Evolutionary conservation across 2,113 vertebrate genomes (phyloP).

Genomic region (Phaetusa simplex): DNA sequence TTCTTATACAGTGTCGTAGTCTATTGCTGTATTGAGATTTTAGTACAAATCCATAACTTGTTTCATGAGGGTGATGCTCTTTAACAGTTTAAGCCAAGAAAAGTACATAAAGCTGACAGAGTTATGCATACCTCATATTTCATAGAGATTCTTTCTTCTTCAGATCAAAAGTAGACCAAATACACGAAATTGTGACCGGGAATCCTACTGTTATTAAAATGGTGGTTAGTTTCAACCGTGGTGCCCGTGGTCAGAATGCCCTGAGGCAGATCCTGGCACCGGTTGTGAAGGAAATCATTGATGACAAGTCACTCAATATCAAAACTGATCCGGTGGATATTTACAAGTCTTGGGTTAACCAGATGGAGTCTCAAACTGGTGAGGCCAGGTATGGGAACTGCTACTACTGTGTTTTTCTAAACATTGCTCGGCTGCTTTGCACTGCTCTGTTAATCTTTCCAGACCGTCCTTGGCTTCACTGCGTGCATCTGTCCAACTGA

Average conservation of each 20-base stretch:
- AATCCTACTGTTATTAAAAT: conserved; percentile 99
- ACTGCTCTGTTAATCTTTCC: neutral
- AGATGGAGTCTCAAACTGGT: conserved; percentile 97
- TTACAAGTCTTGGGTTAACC: conserved; percentile 98
- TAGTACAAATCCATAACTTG: neutral
- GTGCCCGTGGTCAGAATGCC: conserved; percentile 92
- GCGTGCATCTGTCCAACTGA: neutral
- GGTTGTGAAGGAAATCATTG: conserved; percentile 96
- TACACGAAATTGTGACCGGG: conserved; percentile 96
- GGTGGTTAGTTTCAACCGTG: conserved; percentile 99
- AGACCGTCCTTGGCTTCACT: neutral
- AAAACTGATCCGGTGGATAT: conserved; percentile 98
- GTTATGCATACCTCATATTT: neutral
- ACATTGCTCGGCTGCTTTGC: neutral
- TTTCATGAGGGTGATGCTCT: neutral
- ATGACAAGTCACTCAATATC: conserved; percentile 95
- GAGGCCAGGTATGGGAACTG: conserved; percentile 86
- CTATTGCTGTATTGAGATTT: neutral
- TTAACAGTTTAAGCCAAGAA: neutral
- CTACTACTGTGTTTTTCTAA: neutral
- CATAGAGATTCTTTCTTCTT: conserved; percentile 14
- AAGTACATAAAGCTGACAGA: neutral
- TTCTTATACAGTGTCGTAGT: neutral
- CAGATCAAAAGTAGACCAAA: conserved; percentile 97
- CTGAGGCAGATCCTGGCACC: conserved; percentile 92